These are phyloP conservation scores for Cyprinodon diabolis DNA, from an alignment of 2,797 vertebrate genomes.

Conservation along the genomic window DNA sequence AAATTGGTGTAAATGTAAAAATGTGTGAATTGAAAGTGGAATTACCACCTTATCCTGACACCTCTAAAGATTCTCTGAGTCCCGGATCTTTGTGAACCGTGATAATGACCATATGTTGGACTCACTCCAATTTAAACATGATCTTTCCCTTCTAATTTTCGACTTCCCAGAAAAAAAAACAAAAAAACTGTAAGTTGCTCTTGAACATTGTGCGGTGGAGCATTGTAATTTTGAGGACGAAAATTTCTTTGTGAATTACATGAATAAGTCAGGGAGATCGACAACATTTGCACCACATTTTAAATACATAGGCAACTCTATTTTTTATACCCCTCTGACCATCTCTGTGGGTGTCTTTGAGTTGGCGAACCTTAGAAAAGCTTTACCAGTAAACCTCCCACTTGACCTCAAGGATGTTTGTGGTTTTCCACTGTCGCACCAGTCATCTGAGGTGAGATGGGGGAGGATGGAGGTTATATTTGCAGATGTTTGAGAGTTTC, in stretches of 20 bases:
- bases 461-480: conserved; percentile 47
- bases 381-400: conserved; percentile 59
- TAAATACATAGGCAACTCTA: conserved; percentile 27
- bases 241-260: conserved; percentile 44
- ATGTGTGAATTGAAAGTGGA: conserved; percentile 53
- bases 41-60: conserved; percentile 52
- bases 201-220: conserved; percentile 8
- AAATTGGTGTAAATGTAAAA: conserved; percentile 21
- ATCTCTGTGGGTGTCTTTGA: conserved; percentile 64
- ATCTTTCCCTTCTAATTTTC: conserved; percentile 33
- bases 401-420: conserved; percentile 74
- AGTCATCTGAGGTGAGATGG: conserved; percentile 57
- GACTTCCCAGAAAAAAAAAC: conserved; percentile 21
- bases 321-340: conserved; percentile 39
- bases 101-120: conserved; percentile 70
- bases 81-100: conserved; percentile 53
- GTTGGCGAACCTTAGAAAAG: conserved; percentile 56
- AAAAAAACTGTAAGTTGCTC: conserved; percentile 25
- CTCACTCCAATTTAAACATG: conserved; percentile 45
- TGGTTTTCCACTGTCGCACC: conserved; percentile 72
- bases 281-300: conserved; percentile 42
- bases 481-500: conserved; percentile 19
- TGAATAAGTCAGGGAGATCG: conserved; percentile 49
- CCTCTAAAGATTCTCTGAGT: conserved; percentile 58
- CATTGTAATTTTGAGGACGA: conserved; percentile 34